Evolutionary conservation across 2,888 invertebrate species (phyloP).

Genomic region (Agrochola lychnidis): DNA sequence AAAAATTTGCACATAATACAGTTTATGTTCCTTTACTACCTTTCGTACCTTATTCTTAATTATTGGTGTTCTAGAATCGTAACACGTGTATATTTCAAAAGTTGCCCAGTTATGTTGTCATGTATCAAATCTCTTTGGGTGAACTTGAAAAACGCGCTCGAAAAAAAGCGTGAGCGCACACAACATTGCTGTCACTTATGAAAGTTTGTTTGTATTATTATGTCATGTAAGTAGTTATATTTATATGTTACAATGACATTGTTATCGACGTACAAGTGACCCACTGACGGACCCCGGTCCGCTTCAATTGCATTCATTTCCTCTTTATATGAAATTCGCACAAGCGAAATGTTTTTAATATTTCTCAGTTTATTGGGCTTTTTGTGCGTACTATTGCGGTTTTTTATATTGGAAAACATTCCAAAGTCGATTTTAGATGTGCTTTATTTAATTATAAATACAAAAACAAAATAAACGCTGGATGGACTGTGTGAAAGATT

Average conservation of each 20-base stretch:
- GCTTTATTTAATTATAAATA: neutral
- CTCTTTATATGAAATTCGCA: slow-evolving; percentile 21
- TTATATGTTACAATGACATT: slow-evolving; percentile 39
- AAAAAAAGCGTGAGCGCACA: neutral
- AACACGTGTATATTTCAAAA: neutral
- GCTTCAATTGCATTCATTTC: slow-evolving; percentile 51
- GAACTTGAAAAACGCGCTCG: neutral
- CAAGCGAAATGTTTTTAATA: slow-evolving; percentile 27
- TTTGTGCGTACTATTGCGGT: neutral
- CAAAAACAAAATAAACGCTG: neutral
- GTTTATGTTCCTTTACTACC: too few species aligned
- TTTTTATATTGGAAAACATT: neutral
- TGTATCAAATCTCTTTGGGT: neutral
- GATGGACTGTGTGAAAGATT: neutral
- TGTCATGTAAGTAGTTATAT: slow-evolving; percentile 2
- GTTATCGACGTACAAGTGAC: slow-evolving; percentile 54
- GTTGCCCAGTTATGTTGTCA: neutral
- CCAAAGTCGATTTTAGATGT: neutral
- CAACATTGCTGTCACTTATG: neutral
- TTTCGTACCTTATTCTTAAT: neutral
- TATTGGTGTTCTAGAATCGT: too few species aligned
- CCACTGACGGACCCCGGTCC: slow-evolving; percentile 29
- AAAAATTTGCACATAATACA: neutral
- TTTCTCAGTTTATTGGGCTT: slow-evolving; percentile 14
- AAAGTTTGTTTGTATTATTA: slow-evolving; percentile 2